Conservation (phyloP, 2,888 invertebrate genomes). For the Arge pagana region DNA sequence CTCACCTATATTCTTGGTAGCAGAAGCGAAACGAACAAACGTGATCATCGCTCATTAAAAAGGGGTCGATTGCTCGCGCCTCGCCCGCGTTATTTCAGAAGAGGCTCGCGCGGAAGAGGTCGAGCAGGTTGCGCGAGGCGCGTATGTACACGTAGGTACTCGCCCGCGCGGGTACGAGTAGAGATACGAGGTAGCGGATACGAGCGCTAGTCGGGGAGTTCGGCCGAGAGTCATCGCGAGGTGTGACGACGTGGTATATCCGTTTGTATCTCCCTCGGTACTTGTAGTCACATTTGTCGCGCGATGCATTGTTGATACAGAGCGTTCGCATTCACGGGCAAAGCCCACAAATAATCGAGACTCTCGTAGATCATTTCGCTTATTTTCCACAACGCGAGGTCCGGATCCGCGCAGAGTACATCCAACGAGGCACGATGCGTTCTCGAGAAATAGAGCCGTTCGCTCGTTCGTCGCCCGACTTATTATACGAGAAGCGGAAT, state of each 20-base stretch:
- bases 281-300: constrained; percentile 10
- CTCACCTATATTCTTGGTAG: constrained; percentile 20
- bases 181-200: constrained; percentile 17
- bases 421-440: no score
- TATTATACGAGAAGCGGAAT: constrained; percentile 9
- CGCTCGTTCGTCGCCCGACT: neutral
- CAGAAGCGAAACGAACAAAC: no score
- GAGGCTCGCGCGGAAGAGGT: constrained; percentile 22
- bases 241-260: constrained; percentile 59
- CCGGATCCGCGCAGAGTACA: no score
- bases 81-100: constrained; percentile 51
- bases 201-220: constrained; percentile 9
- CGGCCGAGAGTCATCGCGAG: constrained; percentile 52
- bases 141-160: constrained; percentile 8
- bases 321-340: constrained; percentile 13
- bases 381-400: neutral
- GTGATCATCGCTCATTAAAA: constrained; percentile 55
- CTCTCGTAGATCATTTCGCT: constrained; percentile 6
- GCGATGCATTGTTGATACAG: constrained; percentile 8
- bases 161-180: constrained; percentile 10
- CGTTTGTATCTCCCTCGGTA: constrained; percentile 52
- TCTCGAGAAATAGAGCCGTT: constrained; percentile 5
- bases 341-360: constrained; percentile 20
- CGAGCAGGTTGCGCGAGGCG: neutral
- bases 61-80: constrained; percentile 52